Evolutionary conservation across 2,888 invertebrate genomes (phyloP).

Genomic region (Lithophane semibrunnea): DNA sequence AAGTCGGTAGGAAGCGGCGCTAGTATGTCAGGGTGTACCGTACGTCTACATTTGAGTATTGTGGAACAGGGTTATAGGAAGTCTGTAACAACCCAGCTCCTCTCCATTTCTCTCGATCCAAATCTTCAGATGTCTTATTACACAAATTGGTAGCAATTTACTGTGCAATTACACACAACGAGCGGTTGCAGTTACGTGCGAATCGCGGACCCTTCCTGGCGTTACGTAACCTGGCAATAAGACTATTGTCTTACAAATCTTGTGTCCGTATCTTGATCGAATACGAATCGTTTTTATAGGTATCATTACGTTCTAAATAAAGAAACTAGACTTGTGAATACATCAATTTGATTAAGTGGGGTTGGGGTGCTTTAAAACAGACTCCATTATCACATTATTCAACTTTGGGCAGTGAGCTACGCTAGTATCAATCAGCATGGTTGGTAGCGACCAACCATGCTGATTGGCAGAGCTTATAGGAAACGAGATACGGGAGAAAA

Average conservation of each 20-base stretch:
- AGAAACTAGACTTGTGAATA: slow-evolving; percentile 20
- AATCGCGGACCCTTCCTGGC: slow-evolving; percentile 56
- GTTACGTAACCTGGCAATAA: slow-evolving; percentile 31
- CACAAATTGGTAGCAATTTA: slow-evolving; percentile 60
- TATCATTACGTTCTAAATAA: slow-evolving; percentile 19
- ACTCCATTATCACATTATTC: not conserved
- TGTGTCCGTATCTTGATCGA: slow-evolving; percentile 35
- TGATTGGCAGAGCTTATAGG: not conserved
- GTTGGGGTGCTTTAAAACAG: not conserved
- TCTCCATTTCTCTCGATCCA: slow-evolving; percentile 40
- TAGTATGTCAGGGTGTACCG: not conserved
- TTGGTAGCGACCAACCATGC: not conserved
- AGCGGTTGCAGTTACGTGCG: slow-evolving; percentile 58
- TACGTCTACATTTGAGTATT: not conserved
- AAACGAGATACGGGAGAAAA: not conserved
- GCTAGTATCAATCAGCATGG: too few relatives aligned
- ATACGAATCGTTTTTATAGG: slow-evolving; percentile 30
- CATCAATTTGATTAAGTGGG: not conserved
- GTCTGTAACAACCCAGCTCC: not conserved
- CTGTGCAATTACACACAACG: slow-evolving; percentile 56
- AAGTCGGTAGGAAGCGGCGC: too few relatives aligned
- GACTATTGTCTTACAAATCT: slow-evolving; percentile 55
- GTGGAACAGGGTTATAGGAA: slow-evolving; percentile 7
- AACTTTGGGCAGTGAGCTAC: not conserved
- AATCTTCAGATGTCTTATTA: slow-evolving; percentile 50